Evolutionary conservation across 2,113 vertebrate species (phyloP), one percentile per base, ranked within the genome.

Genomic region (Gorsachius goisagi): DNA sequence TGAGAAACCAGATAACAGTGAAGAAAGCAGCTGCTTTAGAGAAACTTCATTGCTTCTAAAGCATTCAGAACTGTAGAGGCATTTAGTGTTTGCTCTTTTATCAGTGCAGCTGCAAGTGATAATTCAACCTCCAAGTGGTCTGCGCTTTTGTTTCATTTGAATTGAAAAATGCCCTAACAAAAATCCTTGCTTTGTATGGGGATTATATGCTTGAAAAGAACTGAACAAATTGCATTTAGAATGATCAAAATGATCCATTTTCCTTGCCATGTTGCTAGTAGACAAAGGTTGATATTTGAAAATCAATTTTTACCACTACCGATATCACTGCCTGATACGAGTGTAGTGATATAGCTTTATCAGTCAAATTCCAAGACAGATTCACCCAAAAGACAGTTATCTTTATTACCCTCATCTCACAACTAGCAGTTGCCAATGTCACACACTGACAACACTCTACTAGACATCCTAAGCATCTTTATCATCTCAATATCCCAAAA

Each of bases 51-150:
- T 95, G 93, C 96, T 93, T 92, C 95, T 83, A 85, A 97, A 97
- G 94, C 90, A 89, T 96, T 98, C 95, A 64, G 85, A 89, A 91
- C 66, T 93, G 92, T 50, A 22, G 90, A 97, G 92, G 96, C 96
- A 93, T 97, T 97, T 97, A 97, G 95, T 95, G 93, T 95, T 96
- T 96, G 95, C 90, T 95, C 97, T 97, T 98, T 98, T 98, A 98
- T 98, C 98, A 97, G 97, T 80, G 97, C 97, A 97, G 98, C 97
- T 98, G 97, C 95, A 97, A 97, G 97, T 98, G 98, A 98, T 71
- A 94, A 95, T 95, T 97, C 97, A 97, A 55, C 96, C 95, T 97
- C 96, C 96, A 93, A 89, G 92, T 94, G 92, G 96, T 96, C 97
- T 87, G 68, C 0, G 85, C 96, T 98, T 96, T 92, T 98, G 97